Evolutionary conservation across 2,888 invertebrate species (phyloP).

Genomic region (Eristalis pertinax): DNA sequence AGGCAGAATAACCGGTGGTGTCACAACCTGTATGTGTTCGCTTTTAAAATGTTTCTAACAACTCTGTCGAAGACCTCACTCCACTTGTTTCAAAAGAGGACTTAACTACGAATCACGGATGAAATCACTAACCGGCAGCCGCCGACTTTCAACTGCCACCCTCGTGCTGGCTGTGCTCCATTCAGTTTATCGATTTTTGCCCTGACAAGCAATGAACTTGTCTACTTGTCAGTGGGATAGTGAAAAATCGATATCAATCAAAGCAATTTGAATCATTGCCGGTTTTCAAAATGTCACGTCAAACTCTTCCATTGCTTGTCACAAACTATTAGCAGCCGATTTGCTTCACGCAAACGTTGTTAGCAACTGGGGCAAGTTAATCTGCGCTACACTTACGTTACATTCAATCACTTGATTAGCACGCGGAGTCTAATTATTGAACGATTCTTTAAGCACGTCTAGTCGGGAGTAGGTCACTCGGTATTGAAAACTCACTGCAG

Average conservation of each 20-base stretch:
- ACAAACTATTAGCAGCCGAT: neutral
- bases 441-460: neutral
- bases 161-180: neutral
- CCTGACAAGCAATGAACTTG: neutral
- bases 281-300: neutral
- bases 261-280: neutral
- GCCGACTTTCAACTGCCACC: too few relatives aligned
- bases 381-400: neutral
- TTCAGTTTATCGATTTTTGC: neutral
- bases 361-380: neutral
- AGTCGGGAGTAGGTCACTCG: conserved; percentile 3
- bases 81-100: too few relatives aligned
- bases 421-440: neutral
- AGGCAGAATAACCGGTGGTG: too few relatives aligned
- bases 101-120: too few relatives aligned
- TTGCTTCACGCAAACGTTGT: neutral
- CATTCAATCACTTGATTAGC: conserved; percentile 32
- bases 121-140: too few relatives aligned
- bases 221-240: too few relatives aligned
- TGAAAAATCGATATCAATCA: neutral
- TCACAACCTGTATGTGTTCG: too few relatives aligned
- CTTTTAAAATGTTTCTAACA: too few relatives aligned
- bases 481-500: neutral
- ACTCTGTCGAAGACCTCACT: too few relatives aligned
- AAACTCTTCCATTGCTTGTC: neutral